A percentile compares a stretch with the other conserved stretches of the same genome.
phyloP scores from a whole-genome alignment of 2,113 vertebrate species.

The Pangasianodon hypophthalmus region DNA sequence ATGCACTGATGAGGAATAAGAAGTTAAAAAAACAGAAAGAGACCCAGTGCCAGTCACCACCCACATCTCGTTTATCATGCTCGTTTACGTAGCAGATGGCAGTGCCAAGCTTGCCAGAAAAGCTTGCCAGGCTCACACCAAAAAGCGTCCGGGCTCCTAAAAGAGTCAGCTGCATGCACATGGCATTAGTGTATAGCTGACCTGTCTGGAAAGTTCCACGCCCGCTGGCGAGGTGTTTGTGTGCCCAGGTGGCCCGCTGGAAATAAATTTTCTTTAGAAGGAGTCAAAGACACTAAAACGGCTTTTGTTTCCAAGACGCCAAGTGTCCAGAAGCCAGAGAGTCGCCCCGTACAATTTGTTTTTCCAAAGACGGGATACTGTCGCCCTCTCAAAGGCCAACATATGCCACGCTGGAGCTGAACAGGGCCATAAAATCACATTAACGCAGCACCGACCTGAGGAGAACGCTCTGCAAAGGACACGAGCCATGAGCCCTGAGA shows the following conservation, averaged over 20 bases:
- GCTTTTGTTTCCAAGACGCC: slow-evolving; percentile 57
- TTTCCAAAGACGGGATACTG: slow-evolving; percentile 51
- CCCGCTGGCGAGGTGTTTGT: slow-evolving; percentile 54
- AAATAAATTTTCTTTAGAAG: slow-evolving; percentile 64
- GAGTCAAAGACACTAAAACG: slow-evolving; percentile 59
- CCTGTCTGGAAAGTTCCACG: slow-evolving; percentile 68
- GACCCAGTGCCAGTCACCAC: slow-evolving; percentile 52
- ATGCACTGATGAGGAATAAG: neutral
- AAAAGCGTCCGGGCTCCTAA: slow-evolving; percentile 53
- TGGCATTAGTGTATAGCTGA: slow-evolving; percentile 72
- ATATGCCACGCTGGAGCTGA: slow-evolving; percentile 54
- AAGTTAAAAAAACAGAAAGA: neutral
- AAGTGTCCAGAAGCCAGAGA: slow-evolving; percentile 52
- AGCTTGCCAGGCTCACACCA: slow-evolving; percentile 54
- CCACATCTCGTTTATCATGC: slow-evolving; percentile 52
- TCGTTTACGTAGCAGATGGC: slow-evolving; percentile 67
- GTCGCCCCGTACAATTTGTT: slow-evolving; percentile 59
- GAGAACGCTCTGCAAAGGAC: neutral
- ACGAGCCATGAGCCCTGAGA: neutral
- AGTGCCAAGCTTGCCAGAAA: slow-evolving; percentile 56
- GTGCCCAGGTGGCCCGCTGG: slow-evolving; percentile 54
- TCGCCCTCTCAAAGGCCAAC: slow-evolving; percentile 58
- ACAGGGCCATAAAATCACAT: slow-evolving; percentile 43
- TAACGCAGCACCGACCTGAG: neutral
- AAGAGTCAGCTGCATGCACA: slow-evolving; percentile 69